Evolutionary conservation across 2,797 vertebrate species (phyloP).

Genomic region (Gallirallus australis): DNA sequence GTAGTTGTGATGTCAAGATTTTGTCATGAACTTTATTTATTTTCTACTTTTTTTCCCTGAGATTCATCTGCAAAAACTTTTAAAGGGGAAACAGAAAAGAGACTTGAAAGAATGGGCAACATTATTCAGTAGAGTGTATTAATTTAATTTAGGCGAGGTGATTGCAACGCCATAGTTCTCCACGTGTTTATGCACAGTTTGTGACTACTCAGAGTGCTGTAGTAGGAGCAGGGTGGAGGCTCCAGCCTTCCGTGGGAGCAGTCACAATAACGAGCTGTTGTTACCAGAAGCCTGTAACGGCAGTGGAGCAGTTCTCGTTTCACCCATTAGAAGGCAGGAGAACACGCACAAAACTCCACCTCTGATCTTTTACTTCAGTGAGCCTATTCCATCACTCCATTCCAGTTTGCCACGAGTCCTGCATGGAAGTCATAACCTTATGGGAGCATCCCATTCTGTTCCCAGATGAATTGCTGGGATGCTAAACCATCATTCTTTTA

Average conservation of each 20-base stretch:
- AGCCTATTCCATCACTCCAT: neutral
- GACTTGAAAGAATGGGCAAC: neutral
- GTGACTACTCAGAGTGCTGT: neutral
- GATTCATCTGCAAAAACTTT: neutral
- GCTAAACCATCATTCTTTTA: neutral
- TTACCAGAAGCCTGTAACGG: neutral
- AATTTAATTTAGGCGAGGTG: neutral
- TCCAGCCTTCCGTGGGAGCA: neutral
- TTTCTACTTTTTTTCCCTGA: neutral
- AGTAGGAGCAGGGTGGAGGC: neutral
- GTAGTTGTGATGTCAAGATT: neutral
- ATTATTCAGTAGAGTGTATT: neutral
- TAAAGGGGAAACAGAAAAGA: neutral
- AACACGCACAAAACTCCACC: neutral
- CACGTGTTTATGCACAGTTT: fast-evolving
- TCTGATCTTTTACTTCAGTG: neutral
- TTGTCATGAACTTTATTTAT: neutral
- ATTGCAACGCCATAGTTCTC: neutral
- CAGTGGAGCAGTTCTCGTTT: neutral
- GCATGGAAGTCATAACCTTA: neutral
- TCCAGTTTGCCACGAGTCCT: neutral
- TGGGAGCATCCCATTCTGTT: neutral
- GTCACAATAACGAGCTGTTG: neutral
- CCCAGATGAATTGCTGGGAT: neutral
- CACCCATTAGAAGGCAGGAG: constrained; percentile 51